phyloP scores from a whole-genome alignment of 2,113 vertebrate species.

The Dromiciops gliroides region DNA sequence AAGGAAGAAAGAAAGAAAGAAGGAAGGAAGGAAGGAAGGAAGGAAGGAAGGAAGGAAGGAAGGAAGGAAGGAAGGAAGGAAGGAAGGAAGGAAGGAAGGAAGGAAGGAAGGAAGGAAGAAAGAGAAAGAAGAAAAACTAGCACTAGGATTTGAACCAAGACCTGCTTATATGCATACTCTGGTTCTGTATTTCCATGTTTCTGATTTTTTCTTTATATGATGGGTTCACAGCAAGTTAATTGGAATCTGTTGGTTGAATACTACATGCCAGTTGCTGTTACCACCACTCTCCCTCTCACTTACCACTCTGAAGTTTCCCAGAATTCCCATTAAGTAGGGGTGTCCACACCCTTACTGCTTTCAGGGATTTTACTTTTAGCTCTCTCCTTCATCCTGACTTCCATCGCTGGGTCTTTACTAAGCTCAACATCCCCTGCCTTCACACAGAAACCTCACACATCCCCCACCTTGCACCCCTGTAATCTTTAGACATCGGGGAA shows the following conservation, averaged over 20 bases:
- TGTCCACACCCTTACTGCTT: background rate
- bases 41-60: background rate
- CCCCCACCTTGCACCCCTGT: background rate
- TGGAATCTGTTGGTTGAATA: too few relatives aligned
- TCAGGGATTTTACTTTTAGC: background rate
- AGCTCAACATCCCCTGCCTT: background rate
- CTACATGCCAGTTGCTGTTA: accelerated
- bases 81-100: background rate
- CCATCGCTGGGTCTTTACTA: background rate
- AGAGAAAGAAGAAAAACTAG: background rate
- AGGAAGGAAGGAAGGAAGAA: background rate
- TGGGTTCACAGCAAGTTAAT: background rate
- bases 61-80: too few relatives aligned
- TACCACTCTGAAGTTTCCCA: background rate
- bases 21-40: too few relatives aligned
- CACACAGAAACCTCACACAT: background rate
- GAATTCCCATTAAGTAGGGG: accelerated
- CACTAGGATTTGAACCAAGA: background rate
- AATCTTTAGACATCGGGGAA: conserved; percentile 52
- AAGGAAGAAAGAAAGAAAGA: too few relatives aligned
- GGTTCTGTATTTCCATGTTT: background rate
- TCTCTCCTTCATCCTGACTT: background rate
- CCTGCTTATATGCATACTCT: background rate
- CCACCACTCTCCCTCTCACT: background rate
- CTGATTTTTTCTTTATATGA: background rate